Evolutionary conservation across 2,113 vertebrate species (phyloP).

Genomic region (Cephalophus harveyi): DNA sequence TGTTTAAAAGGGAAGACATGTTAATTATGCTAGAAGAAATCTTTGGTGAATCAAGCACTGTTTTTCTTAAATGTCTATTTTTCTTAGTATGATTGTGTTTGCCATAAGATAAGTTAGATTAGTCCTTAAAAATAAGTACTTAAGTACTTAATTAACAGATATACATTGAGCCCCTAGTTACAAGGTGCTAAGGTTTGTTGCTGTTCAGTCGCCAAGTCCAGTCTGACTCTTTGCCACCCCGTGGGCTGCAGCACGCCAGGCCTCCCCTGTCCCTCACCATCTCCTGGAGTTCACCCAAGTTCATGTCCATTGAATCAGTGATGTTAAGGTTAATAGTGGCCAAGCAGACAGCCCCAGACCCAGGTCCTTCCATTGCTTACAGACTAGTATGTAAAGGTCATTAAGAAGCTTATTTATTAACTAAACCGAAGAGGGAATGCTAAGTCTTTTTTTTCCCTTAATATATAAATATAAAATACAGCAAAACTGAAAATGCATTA

Average conservation of each 20-base stretch:
- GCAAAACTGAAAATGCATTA: neutral
- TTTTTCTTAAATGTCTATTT: neutral
- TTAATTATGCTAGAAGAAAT: neutral
- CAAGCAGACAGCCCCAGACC: neutral
- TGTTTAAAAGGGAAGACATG: neutral
- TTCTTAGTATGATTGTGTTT: slow-evolving; percentile 13
- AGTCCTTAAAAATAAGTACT: slow-evolving; percentile 1
- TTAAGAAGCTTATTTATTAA: neutral
- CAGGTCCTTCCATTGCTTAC: neutral
- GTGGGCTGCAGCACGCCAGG: neutral
- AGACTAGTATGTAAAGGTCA: neutral
- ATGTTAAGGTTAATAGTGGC: neutral
- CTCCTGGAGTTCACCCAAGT: neutral
- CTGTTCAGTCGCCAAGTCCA: accelerated
- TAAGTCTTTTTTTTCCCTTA: neutral
- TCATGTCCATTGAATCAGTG: neutral
- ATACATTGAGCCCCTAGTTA: neutral
- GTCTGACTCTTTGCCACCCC: neutral
- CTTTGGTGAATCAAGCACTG: neutral
- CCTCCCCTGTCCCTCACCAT: neutral
- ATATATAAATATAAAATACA: neutral
- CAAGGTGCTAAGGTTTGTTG: neutral
- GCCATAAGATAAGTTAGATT: neutral
- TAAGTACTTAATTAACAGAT: slow-evolving; percentile 2
- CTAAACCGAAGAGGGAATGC: neutral